Base-by-base conservation (phyloP, 2,888 invertebrate species). In the Melanostoma mellinum region DNA sequence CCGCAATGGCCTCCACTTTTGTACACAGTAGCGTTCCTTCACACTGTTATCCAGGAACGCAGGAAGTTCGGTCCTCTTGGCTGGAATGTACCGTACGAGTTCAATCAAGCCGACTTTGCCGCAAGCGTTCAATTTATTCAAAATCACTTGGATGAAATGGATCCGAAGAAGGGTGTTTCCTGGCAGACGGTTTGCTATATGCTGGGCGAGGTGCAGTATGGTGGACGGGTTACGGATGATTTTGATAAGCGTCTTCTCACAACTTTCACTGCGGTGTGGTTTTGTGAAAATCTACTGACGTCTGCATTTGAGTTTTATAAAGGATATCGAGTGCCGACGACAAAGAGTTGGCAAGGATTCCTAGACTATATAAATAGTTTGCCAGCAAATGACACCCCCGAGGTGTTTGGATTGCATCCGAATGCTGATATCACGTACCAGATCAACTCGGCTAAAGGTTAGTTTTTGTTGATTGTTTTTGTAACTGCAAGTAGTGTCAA, bases 401-500 rank as follows among this genome's bases (percentile, higher is more conserved):
- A 98, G 92, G 97, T 98, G 6, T 98, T 98, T 91, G 99, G 99
- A n/a, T 93, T 99, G 65, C 98, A 99, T 91, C 93, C 96, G 5
- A 99, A 99, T 91, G 98, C 99, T 63, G 98, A 99, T 89, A 98
- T 99, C 86, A 98, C 98, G 88, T 98, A 98, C 92, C 98, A 98
- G 92, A 99, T 98, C 85, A 98, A 98, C 89, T 97, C 97, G 55
- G 97, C 98, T 35, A 97, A 97, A 92, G 96, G 95, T 93, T 86
- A 88, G 88, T 87, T 3, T 42, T 42, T 3, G 32, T 9, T 42
- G 2, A 36, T n/a, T 10, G 6, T n/a, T 0, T 5, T 33, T n/a
- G 6, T 20, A 30, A 3, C 6, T 5, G 30, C 20, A 20, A 30
- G 10, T 35, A n/a, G 3, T n/a, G 33, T 32, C 8, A 9, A 30